These are phyloP conservation scores for Spondyliosoma cantharus DNA, from an alignment of 2,797 vertebrate species.

Conservation along the genomic window DNA sequence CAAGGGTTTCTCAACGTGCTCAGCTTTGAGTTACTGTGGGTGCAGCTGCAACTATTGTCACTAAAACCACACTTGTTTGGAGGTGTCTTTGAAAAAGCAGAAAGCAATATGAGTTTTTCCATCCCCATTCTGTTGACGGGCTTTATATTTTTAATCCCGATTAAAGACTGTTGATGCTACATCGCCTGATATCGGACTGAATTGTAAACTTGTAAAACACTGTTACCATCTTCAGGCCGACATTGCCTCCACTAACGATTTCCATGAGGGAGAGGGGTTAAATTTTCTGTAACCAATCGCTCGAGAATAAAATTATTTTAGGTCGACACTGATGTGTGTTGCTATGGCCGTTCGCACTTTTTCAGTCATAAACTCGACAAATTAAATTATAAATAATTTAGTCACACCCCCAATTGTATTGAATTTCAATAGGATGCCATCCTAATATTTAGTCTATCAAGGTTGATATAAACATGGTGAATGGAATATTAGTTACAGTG, in stretches of 20 bases:
- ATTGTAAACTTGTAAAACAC: too few species aligned
- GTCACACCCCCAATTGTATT: background rate
- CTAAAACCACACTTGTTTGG: conserved; percentile 17
- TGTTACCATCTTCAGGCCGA: too few species aligned
- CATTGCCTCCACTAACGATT: too few species aligned
- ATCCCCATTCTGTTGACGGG: background rate
- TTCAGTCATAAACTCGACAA: too few species aligned
- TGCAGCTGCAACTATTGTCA: conserved; percentile 42
- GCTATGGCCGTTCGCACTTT: too few species aligned
- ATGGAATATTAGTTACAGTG: background rate
- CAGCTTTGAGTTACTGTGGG: conserved; percentile 33
- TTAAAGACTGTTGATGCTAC: background rate
- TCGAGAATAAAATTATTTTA: too few species aligned
- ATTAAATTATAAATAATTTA: background rate
- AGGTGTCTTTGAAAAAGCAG: conserved; percentile 28
- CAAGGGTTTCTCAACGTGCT: conserved; percentile 3
- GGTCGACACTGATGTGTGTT: too few species aligned
- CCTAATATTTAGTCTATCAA: too few species aligned
- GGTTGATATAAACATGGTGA: background rate
- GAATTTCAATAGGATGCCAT: background rate
- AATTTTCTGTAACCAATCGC: too few species aligned
- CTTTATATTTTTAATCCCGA: background rate
- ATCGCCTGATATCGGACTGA: too few species aligned
- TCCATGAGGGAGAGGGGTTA: too few species aligned
- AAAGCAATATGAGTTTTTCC: background rate